Evolutionary conservation across 2,113 vertebrate species (phyloP), one percentile per base, ranked within the genome.

Genomic region (Muntiacus muntjak): DNA sequence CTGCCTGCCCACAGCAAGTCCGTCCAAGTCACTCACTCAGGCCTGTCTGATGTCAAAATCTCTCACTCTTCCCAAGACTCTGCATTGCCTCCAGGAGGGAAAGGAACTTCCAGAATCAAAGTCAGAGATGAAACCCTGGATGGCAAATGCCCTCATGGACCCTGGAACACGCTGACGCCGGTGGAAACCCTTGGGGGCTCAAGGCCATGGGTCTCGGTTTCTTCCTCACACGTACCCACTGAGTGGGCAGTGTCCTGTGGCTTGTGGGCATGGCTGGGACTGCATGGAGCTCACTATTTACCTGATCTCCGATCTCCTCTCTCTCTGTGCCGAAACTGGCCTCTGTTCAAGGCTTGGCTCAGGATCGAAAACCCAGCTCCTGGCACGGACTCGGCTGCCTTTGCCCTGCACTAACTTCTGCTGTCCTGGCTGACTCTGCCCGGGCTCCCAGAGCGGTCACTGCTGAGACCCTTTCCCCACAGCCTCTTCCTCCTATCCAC

Each of bases 111-210:
- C 10, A 60, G 91, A 91, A 76, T 26, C 28, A 13, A 91, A 21
- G 33, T 40, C 54, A 47, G 74, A 33, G 33, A 19, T 11, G 50
- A 45, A 76, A 40, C 19, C 7, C 5, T n/a, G 13, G 54, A 43
- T 21, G 47, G 15, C 1, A 1, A 12, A 7, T 4, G 17, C 2
- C 0, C 50, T 47, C 30, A 6, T 28, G 67, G 40, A 30, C 17
- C 9, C 50, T 25, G 26, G 58, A 71, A 6, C 30, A n/a, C 1
- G 0, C 0, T 40, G 79, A 64, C 3, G 28, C n/a, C 9, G 21
- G 0, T 13, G 7, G 79, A 30, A 40, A 50, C 64, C 19, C 7
- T 47, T 14, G 45, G 64, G 23, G 40, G 50, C 52, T 26, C 30
- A 8, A 26, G 93, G 33, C 47, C 57, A 4, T 1, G 0, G n/a